phyloP scores from a whole-genome alignment of 2,797 vertebrate genomes.

The Acanthis flammea region DNA sequence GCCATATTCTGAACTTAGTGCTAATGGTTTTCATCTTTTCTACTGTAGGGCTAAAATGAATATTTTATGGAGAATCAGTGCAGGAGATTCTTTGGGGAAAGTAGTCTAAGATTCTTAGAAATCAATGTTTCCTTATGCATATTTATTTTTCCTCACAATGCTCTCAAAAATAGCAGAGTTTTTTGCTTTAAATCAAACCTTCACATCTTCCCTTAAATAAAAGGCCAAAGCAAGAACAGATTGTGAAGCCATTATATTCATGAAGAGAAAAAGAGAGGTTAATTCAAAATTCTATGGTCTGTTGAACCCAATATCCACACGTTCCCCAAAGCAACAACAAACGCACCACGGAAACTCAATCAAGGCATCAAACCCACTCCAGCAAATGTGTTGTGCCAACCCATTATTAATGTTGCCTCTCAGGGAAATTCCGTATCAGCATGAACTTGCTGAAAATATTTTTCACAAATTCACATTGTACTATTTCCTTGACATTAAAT shows the following conservation, averaged over 20 bases:
- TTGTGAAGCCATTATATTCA: conserved; percentile 51
- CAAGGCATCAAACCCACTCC: conserved; percentile 69
- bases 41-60: neutral
- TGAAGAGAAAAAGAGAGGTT: conserved; percentile 67
- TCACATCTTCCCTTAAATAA: conserved; percentile 3
- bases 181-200: neutral
- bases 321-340: conserved; percentile 75
- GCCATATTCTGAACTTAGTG: neutral
- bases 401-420: conserved; percentile 74
- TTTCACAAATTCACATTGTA: conserved; percentile 47
- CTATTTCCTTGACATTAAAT: conserved; percentile 38
- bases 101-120: neutral
- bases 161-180: neutral
- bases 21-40: conserved; percentile 17
- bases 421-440: conserved; percentile 69
- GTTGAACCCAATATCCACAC: conserved; percentile 67
- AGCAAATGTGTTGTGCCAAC: conserved; percentile 69
- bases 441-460: conserved; percentile 60
- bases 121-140: conserved; percentile 6
- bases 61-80: conserved; percentile 16
- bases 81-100: neutral
- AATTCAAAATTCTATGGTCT: conserved; percentile 73
- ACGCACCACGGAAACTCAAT: conserved; percentile 72
- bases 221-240: conserved; percentile 52
- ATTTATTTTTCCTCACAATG: neutral